Evolutionary conservation across 2,113 vertebrate genomes (phyloP), one percentile per base, ranked within the genome.

Genomic region (Pseudonaja textilis): DNA sequence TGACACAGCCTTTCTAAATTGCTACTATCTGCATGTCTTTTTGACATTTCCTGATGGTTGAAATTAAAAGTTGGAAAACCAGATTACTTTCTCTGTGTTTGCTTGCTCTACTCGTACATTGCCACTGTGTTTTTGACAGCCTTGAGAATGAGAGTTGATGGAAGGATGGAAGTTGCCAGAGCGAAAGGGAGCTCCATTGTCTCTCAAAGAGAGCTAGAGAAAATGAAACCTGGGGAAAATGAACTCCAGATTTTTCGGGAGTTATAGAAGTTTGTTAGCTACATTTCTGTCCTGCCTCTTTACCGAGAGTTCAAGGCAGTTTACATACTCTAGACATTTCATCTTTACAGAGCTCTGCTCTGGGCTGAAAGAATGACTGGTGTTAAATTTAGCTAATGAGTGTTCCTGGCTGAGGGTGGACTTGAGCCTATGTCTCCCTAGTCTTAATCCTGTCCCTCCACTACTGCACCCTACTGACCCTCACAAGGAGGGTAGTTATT

Each of bases 21-120:
- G 94, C 92, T 87, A 56, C 12, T 96, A 93, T 90, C 87, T 92
- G 93, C 89, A 81, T 89, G 91, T 95, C 61, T 61, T 94, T 93
- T 93, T 93, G 95, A 93, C 92, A 54, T 93, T 94, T 93, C 81
- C 45, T 93, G 86, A 45, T 0, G 42, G 94, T 93, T 95, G 91
- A 95, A 93, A 93, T 94, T 93, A 96, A 94, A 94, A 91, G 47
- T 1, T 57, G 69, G 16, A 86, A 74, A 93, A 57, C 29, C 54
- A 91, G 88, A 89, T 54, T 92, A 86, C 56, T 0, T 92, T 81
- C 88, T 85, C 39, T 56, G 26, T 16, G 0, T 0, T 92, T 69
- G n/a, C 92, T 89, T 85, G 0, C 47, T 4, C 90, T 93, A 93
- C 34, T 7, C 61, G 0, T 11, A 91, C 1, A 23, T 74, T 59